Evolutionary conservation across 2,113 vertebrate genomes (phyloP).

Genomic region (Ciconia boyciana): DNA sequence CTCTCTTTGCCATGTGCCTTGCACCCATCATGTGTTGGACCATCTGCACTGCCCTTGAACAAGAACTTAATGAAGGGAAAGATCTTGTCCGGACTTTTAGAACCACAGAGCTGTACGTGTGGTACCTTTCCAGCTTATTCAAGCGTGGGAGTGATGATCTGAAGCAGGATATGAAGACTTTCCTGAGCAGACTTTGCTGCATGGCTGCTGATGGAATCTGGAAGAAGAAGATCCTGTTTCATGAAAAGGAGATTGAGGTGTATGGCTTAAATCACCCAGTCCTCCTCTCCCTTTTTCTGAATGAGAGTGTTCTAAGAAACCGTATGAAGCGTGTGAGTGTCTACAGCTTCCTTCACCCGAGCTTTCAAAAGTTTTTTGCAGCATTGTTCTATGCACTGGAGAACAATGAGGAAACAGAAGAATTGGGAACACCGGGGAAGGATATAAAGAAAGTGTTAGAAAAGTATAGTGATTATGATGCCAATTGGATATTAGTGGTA

Average conservation of each 20-base stretch:
- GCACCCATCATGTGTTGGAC: conserved; percentile 59
- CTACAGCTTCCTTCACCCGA: conserved; percentile 62
- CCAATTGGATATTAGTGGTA: conserved; percentile 13
- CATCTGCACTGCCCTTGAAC: conserved; percentile 42
- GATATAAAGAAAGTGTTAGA: conserved; percentile 1
- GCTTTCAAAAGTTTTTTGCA: conserved; percentile 42
- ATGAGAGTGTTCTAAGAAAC: conserved; percentile 39
- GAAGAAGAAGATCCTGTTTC: conserved; percentile 30
- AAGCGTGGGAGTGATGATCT: not conserved
- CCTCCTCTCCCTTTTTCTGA: conserved; percentile 20
- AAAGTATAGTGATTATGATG: not conserved
- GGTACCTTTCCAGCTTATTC: conserved; percentile 44
- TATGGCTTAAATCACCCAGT: not conserved
- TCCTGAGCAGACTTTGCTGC: conserved; percentile 22
- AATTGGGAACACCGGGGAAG: not conserved
- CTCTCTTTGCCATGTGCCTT: conserved; percentile 34
- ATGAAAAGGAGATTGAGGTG: conserved; percentile 13
- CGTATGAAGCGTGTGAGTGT: not conserved
- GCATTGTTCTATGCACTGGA: conserved; percentile 39
- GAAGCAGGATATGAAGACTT: not conserved
- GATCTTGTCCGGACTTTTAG: not conserved
- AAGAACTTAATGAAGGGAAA: not conserved
- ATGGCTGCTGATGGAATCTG: conserved; percentile 40
- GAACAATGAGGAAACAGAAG: not conserved
- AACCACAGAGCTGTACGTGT: conserved; percentile 30